Conservation (phyloP, 2,888 invertebrate species). For the Eudemis profundana region DNA sequence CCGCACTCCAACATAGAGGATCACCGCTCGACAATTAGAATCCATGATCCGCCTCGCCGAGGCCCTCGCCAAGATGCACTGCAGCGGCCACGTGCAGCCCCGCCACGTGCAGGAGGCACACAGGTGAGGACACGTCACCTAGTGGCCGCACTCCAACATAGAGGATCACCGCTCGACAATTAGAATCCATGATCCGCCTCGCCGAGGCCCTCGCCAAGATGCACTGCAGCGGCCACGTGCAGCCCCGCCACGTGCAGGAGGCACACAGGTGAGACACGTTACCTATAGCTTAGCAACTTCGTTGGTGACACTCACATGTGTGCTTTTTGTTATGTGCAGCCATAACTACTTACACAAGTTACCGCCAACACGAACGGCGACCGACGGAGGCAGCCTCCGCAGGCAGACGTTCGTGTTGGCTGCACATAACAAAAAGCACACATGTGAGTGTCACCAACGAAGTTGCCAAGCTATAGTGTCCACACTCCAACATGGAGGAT, state of each 20-base stretch:
- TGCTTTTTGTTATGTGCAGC: too few species aligned
- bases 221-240: slow-evolving; percentile 96
- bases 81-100: slow-evolving; percentile 87
- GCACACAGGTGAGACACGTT: slow-evolving; percentile 54
- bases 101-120: slow-evolving; percentile 87
- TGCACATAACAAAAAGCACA: too few species aligned
- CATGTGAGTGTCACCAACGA: too few species aligned
- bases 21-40: slow-evolving; percentile 89
- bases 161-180: slow-evolving; percentile 98
- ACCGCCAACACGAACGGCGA: too few species aligned
- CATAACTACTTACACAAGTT: too few species aligned
- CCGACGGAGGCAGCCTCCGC: too few species aligned
- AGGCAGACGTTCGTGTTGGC: too few species aligned
- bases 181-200: slow-evolving; percentile 92
- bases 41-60: slow-evolving; percentile 96
- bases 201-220: slow-evolving; percentile 98
- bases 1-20: too few species aligned
- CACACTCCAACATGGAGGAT: slow-evolving; percentile 98
- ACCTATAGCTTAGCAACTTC: too few species aligned
- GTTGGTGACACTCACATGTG: too few species aligned
- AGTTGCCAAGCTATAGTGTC: too few species aligned
- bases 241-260: slow-evolving; percentile 95
- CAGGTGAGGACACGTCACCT: neutral
- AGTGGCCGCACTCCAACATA: too few species aligned
- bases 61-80: slow-evolving; percentile 92